Evolutionary conservation across 1,140 invertebrate genomes (phyloP), one percentile per base, ranked within the genome.

Genomic region (Chironomus tepperi): DNA sequence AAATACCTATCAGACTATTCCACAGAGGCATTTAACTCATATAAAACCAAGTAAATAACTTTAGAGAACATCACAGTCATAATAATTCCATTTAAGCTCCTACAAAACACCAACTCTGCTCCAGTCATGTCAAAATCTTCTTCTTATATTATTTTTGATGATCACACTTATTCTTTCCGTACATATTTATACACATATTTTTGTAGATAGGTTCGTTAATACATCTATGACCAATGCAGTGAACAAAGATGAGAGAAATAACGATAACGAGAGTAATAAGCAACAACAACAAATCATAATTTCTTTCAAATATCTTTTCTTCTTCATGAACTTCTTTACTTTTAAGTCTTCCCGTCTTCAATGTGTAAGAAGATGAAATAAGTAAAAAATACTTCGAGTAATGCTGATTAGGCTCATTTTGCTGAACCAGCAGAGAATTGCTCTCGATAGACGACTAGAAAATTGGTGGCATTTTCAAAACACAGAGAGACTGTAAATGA

Each of bases 361-460:
- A n/a, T 57, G n/a, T 57, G 47, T 34, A 57, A n/a, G 47, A 15
- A 57, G 47, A 57, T 34, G 43, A 7, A 47, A 47, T n/a, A 15
- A 57, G 10, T 15, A 57, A n/a, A 57, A 57, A 57, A 12, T 57
- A 15, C 47, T 57, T n/a, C n/a, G 47, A 57, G 47, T 57, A 57
- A 57, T 57, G 47, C 47, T 57, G 47, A 57, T 57, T 57, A 57
- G 47, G 47, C 47, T 57, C 47, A 57, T 57, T 57, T 57, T n/a
- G 47, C n/a, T 34, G 1, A 34, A 34, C 24, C 24, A 34, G 24
- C 24, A 34, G 24, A n/a, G 47, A 15, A n/a, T n/a, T 57, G 47
- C 47, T 57, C 12, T 57, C 8, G 10, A 57, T 57, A n/a, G 47
- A 57, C n/a, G 47, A 57, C n/a, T 57, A 57, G n/a, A 57, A 57